Percentiles rank a stretch among this genome's conserved stretches.
Conservation (phyloP, 2,888 invertebrate species). For the Fabriciana adippe region DNA sequence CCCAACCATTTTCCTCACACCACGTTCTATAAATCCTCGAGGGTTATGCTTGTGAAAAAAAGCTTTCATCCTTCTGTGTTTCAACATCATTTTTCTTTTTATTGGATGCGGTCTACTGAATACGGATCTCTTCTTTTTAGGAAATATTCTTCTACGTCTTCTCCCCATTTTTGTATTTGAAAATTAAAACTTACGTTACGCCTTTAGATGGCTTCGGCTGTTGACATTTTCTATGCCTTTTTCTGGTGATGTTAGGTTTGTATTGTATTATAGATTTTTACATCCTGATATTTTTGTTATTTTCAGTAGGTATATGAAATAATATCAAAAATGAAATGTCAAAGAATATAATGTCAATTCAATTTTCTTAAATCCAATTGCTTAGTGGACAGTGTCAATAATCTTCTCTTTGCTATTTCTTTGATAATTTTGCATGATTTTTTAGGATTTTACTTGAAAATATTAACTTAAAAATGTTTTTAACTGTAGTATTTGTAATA, state of each 20-base stretch:
- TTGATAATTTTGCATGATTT: background rate
- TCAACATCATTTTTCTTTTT: constrained; percentile 58
- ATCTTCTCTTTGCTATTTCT: background rate
- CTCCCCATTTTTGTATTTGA: constrained; percentile 53
- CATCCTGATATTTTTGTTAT: constrained; percentile 31
- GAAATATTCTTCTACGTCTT: constrained; percentile 54
- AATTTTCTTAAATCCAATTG: constrained; percentile 22
- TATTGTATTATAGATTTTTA: constrained; percentile 23
- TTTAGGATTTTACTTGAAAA: background rate
- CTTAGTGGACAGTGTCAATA: constrained; percentile 27
- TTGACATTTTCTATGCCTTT: constrained; percentile 1
- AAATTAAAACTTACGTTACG: background rate
- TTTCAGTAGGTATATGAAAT: background rate
- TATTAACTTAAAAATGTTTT: too few relatives aligned
- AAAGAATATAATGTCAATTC: constrained; percentile 19
- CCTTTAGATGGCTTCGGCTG: background rate
- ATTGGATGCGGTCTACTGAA: constrained; percentile 67
- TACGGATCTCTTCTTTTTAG: constrained; percentile 59
- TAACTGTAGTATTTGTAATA: too few relatives aligned
- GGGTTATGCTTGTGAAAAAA: constrained; percentile 63
- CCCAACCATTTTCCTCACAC: constrained; percentile 58
- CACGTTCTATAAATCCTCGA: constrained; percentile 47
- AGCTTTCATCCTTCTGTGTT: constrained; percentile 58
- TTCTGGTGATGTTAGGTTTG: background rate
- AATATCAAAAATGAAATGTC: constrained; percentile 7